phyloP scores from a whole-genome alignment of 30 jellyfish, hydroid and myxozoan species.

The Cassiopea andromeda region DNA sequence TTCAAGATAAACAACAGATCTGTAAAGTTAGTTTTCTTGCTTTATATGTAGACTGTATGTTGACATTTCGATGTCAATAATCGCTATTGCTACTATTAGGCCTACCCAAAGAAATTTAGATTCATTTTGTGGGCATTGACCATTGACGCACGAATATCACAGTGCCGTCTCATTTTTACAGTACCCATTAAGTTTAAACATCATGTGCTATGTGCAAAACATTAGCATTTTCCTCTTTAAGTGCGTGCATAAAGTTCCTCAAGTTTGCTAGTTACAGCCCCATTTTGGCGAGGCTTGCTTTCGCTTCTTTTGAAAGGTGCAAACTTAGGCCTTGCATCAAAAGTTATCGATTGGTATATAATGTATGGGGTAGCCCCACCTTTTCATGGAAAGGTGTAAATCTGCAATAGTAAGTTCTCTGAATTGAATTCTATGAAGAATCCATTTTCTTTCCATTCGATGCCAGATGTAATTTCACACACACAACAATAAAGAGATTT shows the following conservation, averaged over 20 bases:
- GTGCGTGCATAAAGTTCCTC: too few relatives aligned
- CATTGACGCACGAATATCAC: too few relatives aligned
- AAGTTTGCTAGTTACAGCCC: too few relatives aligned
- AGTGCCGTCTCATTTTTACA: too few relatives aligned
- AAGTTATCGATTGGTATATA: not conserved
- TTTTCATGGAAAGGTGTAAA: not conserved
- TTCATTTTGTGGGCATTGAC: not conserved
- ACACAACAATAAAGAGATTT: conserved; percentile 11
- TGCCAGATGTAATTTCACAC: not conserved
- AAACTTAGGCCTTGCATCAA: too few relatives aligned
- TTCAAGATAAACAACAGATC: not conserved
- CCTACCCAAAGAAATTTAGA: not conserved
- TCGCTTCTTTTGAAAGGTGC: too few relatives aligned
- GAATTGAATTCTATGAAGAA: not conserved
- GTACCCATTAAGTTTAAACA: too few relatives aligned
- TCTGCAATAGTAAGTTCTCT: not conserved
- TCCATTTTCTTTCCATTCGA: not conserved
- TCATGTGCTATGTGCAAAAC: too few relatives aligned
- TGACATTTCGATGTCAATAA: not conserved
- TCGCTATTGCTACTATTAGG: not conserved
- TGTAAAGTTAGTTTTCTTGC: not conserved
- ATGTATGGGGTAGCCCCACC: too few relatives aligned
- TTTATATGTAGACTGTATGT: not conserved
- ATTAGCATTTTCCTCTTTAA: too few relatives aligned
- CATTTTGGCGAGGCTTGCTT: too few relatives aligned